Evolutionary conservation across 2,113 vertebrate species (phyloP).

Genomic region (Gnathonemus echidnorhynchus): DNA sequence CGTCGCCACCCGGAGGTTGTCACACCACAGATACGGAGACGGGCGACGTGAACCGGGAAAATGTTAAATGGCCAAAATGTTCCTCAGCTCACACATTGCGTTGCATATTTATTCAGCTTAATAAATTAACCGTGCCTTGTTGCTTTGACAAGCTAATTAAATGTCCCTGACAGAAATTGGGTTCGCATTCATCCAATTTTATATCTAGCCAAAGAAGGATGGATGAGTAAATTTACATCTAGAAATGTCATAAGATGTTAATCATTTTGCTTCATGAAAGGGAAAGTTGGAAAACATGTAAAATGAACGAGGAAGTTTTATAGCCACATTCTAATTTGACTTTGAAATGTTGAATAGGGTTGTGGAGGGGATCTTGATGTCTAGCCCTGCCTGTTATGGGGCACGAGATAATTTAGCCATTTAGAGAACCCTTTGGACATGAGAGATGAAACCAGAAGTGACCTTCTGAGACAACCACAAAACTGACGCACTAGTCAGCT

Average conservation of each 20-base stretch:
- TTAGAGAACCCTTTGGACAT: background rate
- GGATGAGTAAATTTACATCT: background rate
- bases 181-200: background rate
- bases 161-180: background rate
- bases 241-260: slow-evolving; percentile 3
- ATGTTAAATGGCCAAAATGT: background rate
- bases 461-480: background rate
- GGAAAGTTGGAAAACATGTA: background rate
- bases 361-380: background rate
- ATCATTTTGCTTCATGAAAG: background rate
- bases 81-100: background rate
- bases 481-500: background rate
- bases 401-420: background rate
- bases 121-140: background rate
- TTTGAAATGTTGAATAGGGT: background rate
- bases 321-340: background rate
- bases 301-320: background rate
- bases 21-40: background rate
- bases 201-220: background rate
- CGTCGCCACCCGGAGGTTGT: background rate
- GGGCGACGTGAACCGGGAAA: background rate
- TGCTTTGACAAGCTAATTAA: slow-evolving; percentile 14
- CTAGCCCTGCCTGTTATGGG: background rate
- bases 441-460: background rate
- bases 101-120: background rate